Conservation (phyloP, 1,140 invertebrate genomes). For the Eciton burchellii region DNA sequence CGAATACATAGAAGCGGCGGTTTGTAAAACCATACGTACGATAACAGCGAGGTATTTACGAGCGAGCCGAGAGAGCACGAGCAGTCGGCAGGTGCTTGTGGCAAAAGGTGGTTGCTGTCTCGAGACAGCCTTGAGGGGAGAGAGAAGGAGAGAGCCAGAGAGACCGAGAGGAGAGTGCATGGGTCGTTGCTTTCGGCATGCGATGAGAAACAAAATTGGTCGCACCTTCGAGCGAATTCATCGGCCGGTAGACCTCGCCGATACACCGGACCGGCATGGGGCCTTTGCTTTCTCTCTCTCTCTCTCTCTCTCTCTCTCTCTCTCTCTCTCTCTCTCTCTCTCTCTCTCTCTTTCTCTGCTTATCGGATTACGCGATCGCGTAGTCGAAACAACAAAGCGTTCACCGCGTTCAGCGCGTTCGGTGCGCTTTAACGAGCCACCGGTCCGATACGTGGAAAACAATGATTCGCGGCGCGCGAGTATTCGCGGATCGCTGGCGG, state of each 20-base stretch:
- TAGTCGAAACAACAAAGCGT: not conserved
- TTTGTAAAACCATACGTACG: conserved; percentile 59
- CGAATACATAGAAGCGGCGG: not conserved
- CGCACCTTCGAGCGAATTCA: conserved; percentile 56
- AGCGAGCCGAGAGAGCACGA: conserved; percentile 61
- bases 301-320: not conserved
- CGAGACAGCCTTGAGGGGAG: conserved; percentile 71
- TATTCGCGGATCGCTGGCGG: conserved; percentile 28
- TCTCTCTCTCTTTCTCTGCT: not conserved
- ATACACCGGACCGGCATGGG: too few species aligned
- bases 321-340: not conserved
- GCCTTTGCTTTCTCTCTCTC: too few species aligned
- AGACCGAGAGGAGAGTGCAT: conserved; percentile 59
- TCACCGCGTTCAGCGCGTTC: not conserved
- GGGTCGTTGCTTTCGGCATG: conserved; percentile 76
- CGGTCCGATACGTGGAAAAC: conserved; percentile 29
- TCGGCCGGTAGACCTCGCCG: conserved; percentile 30
- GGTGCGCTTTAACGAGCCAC: conserved; percentile 3
- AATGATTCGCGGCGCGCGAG: conserved; percentile 46
- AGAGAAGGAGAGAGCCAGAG: conserved; percentile 41
- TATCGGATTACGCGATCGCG: conserved; percentile 28
- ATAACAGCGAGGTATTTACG: conserved; percentile 71
- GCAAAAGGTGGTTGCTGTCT: conserved; percentile 70
- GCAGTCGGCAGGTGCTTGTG: conserved; percentile 72
- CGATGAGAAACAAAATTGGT: conserved; percentile 76